Percentiles rank a stretch among this genome's conserved stretches.
Evolutionary conservation across 2,888 invertebrate genomes (phyloP).

Genomic region (Drosophila formosana): DNA sequence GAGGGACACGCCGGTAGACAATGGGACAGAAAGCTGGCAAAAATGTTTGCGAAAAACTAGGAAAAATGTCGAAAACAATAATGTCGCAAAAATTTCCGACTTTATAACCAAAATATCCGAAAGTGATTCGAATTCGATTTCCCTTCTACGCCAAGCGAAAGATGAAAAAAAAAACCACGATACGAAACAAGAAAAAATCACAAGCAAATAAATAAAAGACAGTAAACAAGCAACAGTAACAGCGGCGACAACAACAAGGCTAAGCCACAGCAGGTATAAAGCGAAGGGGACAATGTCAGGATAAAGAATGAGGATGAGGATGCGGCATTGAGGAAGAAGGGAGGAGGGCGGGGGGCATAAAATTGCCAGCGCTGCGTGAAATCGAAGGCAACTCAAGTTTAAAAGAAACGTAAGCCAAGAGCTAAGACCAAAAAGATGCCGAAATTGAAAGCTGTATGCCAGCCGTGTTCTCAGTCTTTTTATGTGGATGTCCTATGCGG

Average conservation of each 20-base stretch:
- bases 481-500: constrained; percentile 29
- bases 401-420: constrained; percentile 71
- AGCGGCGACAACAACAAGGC: constrained; percentile 46
- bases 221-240: constrained; percentile 65
- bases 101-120: constrained; percentile 83
- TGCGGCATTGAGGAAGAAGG: not conserved
- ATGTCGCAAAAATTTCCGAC: constrained; percentile 82
- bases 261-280: constrained; percentile 53
- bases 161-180: constrained; percentile 17
- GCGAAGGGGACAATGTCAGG: not conserved
- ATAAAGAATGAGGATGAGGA: not conserved
- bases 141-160: constrained; percentile 53
- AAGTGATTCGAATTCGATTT: constrained; percentile 85
- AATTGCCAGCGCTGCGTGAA: constrained; percentile 79
- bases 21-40: constrained; percentile 29
- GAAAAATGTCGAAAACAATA: constrained; percentile 81
- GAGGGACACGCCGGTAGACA: constrained; percentile 23
- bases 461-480: constrained; percentile 28
- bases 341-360: constrained; percentile 50
- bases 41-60: constrained; percentile 69
- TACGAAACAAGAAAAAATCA: constrained; percentile 22
- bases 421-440: constrained; percentile 72
- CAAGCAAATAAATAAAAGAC: constrained; percentile 69
- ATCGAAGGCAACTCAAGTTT: constrained; percentile 72
- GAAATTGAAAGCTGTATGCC: constrained; percentile 70